Conservation (phyloP, 1,140 invertebrate species). For the Drosophila sp. region DNA sequence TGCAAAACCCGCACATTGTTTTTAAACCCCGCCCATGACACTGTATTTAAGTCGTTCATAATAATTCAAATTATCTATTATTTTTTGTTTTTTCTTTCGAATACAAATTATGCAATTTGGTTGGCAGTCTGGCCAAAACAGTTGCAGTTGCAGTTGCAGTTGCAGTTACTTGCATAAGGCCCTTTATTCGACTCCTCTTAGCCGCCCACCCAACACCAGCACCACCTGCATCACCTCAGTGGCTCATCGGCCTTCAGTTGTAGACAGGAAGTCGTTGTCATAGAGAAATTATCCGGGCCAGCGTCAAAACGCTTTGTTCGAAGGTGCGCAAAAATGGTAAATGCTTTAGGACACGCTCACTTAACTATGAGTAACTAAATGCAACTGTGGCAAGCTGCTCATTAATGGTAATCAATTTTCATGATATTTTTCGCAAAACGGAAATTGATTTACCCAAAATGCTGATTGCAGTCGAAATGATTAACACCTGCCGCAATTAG, state of each 20-base stretch:
- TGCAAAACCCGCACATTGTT: background rate
- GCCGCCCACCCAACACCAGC: background rate
- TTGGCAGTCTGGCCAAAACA: constrained; percentile 12
- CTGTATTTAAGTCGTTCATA: constrained; percentile 7
- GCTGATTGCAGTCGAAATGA: constrained; percentile 45
- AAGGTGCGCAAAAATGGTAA: constrained; percentile 3
- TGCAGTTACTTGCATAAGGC: constrained; percentile 51
- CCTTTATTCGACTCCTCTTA: constrained; percentile 8
- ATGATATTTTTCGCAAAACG: constrained; percentile 56
- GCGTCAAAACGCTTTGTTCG: constrained; percentile 28
- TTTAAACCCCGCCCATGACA: background rate
- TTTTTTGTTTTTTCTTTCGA: constrained; percentile 14
- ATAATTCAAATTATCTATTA: constrained; percentile 30
- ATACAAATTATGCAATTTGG: constrained; percentile 56
- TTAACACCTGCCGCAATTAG: constrained; percentile 66
- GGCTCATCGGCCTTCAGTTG: background rate
- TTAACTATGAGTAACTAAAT: constrained; percentile 47
- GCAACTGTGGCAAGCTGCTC: constrained; percentile 34
- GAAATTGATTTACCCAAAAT: constrained; percentile 70
- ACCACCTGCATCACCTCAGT: background rate
- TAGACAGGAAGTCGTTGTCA: constrained; percentile 54
- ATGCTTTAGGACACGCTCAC: constrained; percentile 59
- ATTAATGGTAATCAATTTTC: constrained; percentile 61
- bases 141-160: constrained; percentile 10
- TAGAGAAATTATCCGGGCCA: constrained; percentile 42